phyloP scores from a whole-genome alignment of 2,797 vertebrate genomes.

The Morelia viridis region DNA sequence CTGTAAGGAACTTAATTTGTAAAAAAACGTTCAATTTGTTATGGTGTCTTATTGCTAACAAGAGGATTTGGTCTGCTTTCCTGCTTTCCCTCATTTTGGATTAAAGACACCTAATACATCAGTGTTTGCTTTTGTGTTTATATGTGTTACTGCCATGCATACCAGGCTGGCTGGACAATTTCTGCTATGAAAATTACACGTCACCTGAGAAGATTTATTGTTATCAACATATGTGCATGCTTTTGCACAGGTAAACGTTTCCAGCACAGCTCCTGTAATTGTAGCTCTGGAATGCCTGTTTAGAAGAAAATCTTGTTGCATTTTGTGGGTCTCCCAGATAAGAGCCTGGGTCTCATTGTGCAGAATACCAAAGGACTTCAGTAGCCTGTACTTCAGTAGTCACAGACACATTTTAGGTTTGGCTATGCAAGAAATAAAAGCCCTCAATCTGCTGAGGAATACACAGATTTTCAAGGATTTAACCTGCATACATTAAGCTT shows the following conservation, averaged over 20 bases:
- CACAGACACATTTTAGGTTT: neutral
- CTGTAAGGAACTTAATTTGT: constrained; percentile 62
- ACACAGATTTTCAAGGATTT: neutral
- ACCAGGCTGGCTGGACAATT: neutral
- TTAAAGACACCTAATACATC: constrained; percentile 66
- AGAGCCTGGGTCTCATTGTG: neutral
- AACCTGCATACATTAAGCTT: neutral
- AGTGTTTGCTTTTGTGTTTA: constrained; percentile 38
- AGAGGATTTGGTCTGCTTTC: constrained; percentile 60
- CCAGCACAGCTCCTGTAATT: neutral
- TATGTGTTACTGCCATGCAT: neutral
- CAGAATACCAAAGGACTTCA: neutral
- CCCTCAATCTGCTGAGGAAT: neutral
- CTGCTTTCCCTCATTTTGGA: constrained; percentile 67
- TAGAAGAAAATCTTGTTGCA: neutral
- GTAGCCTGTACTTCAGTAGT: neutral
- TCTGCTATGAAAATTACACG: neutral
- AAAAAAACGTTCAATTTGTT: constrained; percentile 26
- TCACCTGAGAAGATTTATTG: neutral
- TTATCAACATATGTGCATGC: neutral
- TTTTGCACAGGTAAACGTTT: neutral
- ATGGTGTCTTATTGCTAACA: constrained; percentile 62
- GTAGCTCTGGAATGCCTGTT: neutral
- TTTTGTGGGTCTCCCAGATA: neutral
- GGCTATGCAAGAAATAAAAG: neutral